Evolutionary conservation across 2,888 invertebrate genomes (phyloP), one percentile per base, ranked within the genome.

Genomic region (Steinernema carpocapsae): DNA sequence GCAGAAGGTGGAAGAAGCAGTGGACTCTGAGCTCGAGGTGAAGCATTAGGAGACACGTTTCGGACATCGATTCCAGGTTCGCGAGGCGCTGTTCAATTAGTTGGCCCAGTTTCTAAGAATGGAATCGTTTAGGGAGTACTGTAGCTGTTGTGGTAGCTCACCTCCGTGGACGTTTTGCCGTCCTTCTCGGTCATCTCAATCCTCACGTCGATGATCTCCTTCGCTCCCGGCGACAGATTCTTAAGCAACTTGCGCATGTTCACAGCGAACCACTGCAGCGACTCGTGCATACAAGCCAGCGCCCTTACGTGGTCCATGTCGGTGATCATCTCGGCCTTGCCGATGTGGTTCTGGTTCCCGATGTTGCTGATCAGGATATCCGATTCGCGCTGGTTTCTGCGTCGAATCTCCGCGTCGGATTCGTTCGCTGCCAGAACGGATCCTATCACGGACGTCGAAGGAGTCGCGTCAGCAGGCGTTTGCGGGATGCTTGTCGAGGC

Each of bases 11-110:
- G 90, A 94, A 94, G 90, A 97, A 96, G 89, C 96, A 97, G 88
- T 95, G 95, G 56, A 97, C 95, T 4, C 82, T 84, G 83, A 94
- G 93, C 91, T 97, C 97, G 82, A 97, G 90, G 90, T 97, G 96
- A 73, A 97, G 90, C 76, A 97, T 92, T 52, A 97, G 90, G 76
- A 97, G 91, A 86, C 95, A 95, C 73, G 93, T 94, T 87, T 95
- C 93, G 0, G 94, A 92, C 74, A 95, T 91, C 84, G 94, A 94
- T 87, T 94, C 87, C 37, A 87, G 76, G 14, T 79, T 77, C 6
- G 71, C 48, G 32, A 88, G 80, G 48, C 82, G 81, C n/a, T 80
- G 77, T 64, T 83, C 84, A 56, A 87, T 81, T 0, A 83, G 85
- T 48, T 76, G 76, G 24, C 74, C 51, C 19, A 80, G 56, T 46